Evolutionary conservation across 2,113 vertebrate species (phyloP), one percentile per base, ranked within the genome.

Genomic region (Ciconia boyciana): DNA sequence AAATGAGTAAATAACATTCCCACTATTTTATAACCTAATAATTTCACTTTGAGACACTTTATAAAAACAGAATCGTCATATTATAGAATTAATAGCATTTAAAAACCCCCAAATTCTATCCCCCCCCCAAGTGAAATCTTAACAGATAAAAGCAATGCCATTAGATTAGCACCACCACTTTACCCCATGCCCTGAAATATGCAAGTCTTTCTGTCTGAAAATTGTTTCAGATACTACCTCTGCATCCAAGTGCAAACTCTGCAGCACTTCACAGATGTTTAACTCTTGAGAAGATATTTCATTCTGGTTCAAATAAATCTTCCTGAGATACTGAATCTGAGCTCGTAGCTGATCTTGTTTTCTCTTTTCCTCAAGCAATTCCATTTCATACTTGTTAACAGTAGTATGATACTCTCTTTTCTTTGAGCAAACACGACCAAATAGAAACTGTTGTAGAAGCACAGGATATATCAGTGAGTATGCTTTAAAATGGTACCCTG

Each of bases 301-400:
- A 61, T 26, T 87, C 64, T 89, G 94, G 34, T 96, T 92, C 49
- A 78, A 84, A 66, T 25, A 18, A 62, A 12, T 74, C 46, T 78
- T 96, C 52, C 87, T 92, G 65, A 98, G 62, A 49, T 24, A 41
- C 10, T 60, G 94, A 58, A 97, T 95, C 75, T 98, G 93, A 70
- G 82, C 87, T 31, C 11, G 85, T 19, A 98, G 65, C 58, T 98
- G 90, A 64, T 89, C 80, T 81, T 98, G 97, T 72, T 93, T 98
- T 95, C 93, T 98, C 69, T 96, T 88, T 85, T 98, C 98, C 43
- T 97, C 94, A 54, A 97, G 71, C 49, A 97, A 55, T 55, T 95
- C 95, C 43, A 58, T 93, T 86, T 96, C 83, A 74, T 93, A 64
- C 22, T 94, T 97, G 77, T 94, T 89, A 76, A 98, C 77, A 32